Percentiles rank a stretch among this genome's conserved stretches.
phyloP scores from a whole-genome alignment of 2,888 invertebrate species.

The Eulithis prunata region DNA sequence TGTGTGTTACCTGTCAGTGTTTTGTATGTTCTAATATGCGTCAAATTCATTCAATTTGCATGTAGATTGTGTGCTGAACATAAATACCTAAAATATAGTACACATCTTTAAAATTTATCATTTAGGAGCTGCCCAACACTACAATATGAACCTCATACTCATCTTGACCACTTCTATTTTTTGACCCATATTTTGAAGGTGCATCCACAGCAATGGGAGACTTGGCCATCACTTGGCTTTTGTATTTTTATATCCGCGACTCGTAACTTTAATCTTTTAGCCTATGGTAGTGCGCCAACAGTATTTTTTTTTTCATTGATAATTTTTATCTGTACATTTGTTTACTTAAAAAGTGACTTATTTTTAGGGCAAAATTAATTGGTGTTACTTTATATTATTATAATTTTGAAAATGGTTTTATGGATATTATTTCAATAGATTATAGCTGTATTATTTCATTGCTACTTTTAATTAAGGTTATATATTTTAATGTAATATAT shows the following conservation, averaged over 20 bases:
- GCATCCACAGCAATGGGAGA: constrained; percentile 65
- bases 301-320: constrained; percentile 64
- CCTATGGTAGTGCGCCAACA: constrained; percentile 62
- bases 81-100: constrained; percentile 5
- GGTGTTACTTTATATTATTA: constrained; percentile 64
- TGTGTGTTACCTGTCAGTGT: background rate
- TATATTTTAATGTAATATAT: constrained; percentile 84
- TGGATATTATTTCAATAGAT: constrained; percentile 79
- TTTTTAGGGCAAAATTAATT: constrained; percentile 68
- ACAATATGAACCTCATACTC: constrained; percentile 36
- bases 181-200: constrained; percentile 72
- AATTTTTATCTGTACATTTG: constrained; percentile 67
- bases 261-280: constrained; percentile 58
- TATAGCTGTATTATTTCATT: constrained; percentile 80
- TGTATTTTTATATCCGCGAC: constrained; percentile 82
- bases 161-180: constrained; percentile 71
- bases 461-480: constrained; percentile 80
- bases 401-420: constrained; percentile 67
- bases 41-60: background rate
- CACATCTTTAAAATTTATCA: background rate
- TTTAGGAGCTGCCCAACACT: constrained; percentile 21
- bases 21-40: too few species aligned
- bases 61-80: constrained; percentile 9
- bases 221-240: constrained; percentile 64
- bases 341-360: constrained; percentile 67